Evolutionary conservation across 1,140 invertebrate genomes (phyloP).

Genomic region (Drosophila malerkotliana): DNA sequence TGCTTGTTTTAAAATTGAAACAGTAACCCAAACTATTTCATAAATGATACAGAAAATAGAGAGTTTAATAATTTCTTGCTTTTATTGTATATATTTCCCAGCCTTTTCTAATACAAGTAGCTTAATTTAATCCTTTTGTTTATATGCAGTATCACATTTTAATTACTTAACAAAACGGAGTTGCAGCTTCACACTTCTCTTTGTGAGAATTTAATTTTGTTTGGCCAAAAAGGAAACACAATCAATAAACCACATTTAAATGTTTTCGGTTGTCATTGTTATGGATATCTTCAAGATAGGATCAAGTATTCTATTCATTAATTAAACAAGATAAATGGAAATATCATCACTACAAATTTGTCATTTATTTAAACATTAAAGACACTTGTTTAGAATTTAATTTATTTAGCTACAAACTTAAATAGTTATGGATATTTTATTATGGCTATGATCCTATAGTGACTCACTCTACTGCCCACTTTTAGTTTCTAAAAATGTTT

Average conservation of each 20-base stretch:
- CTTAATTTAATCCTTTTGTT: constrained; percentile 1
- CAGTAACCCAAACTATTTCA: too few relatives aligned
- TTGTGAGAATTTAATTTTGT: background rate
- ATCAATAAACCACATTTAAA: background rate
- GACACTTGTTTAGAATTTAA: too few relatives aligned
- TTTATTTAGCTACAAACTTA: too few relatives aligned
- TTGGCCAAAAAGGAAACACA: background rate
- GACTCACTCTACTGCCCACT: too few relatives aligned
- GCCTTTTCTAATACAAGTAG: constrained; percentile 1
- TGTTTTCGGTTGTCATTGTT: background rate
- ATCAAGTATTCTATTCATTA: background rate
- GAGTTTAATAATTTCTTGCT: background rate
- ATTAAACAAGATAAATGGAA: background rate
- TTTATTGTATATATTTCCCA: background rate
- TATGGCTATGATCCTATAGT: too few relatives aligned
- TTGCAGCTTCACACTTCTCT: background rate
- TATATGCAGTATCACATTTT: background rate
- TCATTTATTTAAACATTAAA: too few relatives aligned
- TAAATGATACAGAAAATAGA: too few relatives aligned
- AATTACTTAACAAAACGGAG: constrained; percentile 2
- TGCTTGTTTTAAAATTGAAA: background rate
- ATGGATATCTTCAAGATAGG: background rate
- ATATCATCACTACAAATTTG: background rate
- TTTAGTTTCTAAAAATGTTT: too few relatives aligned
- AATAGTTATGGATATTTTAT: too few relatives aligned